A percentile compares a stretch with the other conserved stretches of the same genome.
Evolutionary conservation across 2,113 vertebrate genomes (phyloP).

Genomic region (Rhinogobius similis): DNA sequence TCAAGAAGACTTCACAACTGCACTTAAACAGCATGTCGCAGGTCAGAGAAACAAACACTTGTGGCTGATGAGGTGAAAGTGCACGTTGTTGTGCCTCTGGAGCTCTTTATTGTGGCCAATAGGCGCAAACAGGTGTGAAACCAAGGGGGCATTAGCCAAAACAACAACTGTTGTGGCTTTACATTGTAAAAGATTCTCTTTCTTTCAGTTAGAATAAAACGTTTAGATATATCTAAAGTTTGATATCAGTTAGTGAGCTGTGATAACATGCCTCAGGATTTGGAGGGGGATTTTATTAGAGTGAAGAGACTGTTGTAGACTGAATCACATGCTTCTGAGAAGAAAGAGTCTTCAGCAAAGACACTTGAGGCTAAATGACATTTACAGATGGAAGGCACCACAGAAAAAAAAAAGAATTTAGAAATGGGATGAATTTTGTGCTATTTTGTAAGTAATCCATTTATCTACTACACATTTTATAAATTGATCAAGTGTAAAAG

Average conservation of each 20-base stretch:
- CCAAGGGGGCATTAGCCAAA: conserved; percentile 16
- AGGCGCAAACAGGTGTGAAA: conserved; percentile 47
- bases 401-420: not conserved
- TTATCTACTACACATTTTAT: not conserved
- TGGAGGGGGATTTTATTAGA: conserved; percentile 47
- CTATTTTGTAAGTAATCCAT: not conserved
- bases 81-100: conserved; percentile 1
- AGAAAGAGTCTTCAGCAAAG: conserved; percentile 6
- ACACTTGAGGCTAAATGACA: not conserved
- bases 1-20: not conserved
- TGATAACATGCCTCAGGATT: conserved; percentile 25
- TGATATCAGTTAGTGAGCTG: conserved; percentile 14
- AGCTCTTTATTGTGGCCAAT: conserved; percentile 4
- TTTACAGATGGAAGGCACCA: conserved; percentile 16
- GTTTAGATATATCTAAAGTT: not conserved
- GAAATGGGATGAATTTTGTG: not conserved
- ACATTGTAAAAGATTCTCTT: conserved; percentile 15
- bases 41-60: not conserved
- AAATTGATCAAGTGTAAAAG: not conserved
- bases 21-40: not conserved
- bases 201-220: not conserved
- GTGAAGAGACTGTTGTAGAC: conserved; percentile 49
- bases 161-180: conserved; percentile 34
- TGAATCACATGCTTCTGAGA: conserved; percentile 62
- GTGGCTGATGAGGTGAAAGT: not conserved